Conservation (phyloP, 2,113 vertebrate genomes). For the Pycnonotus jocosus region DNA sequence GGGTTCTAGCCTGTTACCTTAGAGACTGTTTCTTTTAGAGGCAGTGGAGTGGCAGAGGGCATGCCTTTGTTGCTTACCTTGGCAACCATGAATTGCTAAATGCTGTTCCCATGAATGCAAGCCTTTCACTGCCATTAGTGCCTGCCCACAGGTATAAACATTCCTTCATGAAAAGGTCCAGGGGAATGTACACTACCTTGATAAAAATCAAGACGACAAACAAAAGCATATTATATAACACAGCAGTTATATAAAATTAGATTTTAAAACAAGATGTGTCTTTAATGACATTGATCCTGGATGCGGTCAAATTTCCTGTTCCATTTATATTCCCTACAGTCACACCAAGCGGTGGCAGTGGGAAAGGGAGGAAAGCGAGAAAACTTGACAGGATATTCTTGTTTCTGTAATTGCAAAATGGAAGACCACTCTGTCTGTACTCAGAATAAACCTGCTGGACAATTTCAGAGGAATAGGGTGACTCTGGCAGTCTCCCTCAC, state of each 20-base stretch:
- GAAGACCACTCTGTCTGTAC: not conserved
- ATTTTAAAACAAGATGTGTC: conserved; percentile 51
- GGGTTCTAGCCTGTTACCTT: conserved; percentile 72
- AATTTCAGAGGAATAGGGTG: not conserved
- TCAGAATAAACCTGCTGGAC: conserved; percentile 20
- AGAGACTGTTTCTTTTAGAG: conserved; percentile 74
- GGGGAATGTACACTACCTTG: conserved; percentile 70
- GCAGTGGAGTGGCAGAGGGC: conserved; percentile 66
- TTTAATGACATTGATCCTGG: conserved; percentile 64
- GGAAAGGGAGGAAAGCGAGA: not conserved
- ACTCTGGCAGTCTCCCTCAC: not conserved
- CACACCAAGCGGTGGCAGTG: not conserved
- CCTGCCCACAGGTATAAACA: conserved; percentile 77
- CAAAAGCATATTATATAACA: conserved; percentile 72
- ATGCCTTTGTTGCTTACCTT: conserved; percentile 82
- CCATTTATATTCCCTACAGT: conserved; percentile 11
- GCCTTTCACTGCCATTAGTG: conserved; percentile 75
- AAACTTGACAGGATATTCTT: not conserved
- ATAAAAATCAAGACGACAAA: conserved; percentile 70
- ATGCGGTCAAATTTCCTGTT: conserved; percentile 59
- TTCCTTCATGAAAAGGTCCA: conserved; percentile 69
- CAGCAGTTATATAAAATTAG: conserved; percentile 61
- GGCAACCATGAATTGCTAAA: conserved; percentile 70
- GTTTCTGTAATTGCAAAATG: conserved; percentile 5
- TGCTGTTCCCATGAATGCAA: conserved; percentile 77